Evolutionary conservation across 2,113 vertebrate genomes (phyloP).

Genomic region (Genyomyrus donnyi): DNA sequence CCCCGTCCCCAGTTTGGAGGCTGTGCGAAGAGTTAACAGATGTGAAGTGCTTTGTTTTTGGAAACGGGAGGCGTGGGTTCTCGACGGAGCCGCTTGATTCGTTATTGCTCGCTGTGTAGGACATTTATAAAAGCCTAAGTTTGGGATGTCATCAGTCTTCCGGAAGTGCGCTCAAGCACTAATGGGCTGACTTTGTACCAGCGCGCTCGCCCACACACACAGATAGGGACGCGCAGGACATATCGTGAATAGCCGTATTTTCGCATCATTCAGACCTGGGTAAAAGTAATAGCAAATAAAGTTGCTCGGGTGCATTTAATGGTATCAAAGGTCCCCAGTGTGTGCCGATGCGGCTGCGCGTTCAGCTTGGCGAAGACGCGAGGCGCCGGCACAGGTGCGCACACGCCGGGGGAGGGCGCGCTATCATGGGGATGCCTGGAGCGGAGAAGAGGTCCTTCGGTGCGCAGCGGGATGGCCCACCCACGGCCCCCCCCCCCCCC

Average conservation of each 20-base stretch:
- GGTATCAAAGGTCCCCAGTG: conserved; percentile 47
- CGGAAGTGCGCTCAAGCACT: conserved; percentile 25
- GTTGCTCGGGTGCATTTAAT: conserved; percentile 32
- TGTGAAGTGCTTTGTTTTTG: conserved; percentile 44
- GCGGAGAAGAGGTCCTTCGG: neutral
- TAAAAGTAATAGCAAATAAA: conserved; percentile 32
- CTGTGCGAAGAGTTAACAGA: conserved; percentile 52
- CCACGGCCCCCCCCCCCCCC: neutral
- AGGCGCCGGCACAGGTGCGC: neutral
- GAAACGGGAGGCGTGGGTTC: conserved; percentile 60
- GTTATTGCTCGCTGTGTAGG: conserved; percentile 36
- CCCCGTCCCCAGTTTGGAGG: conserved; percentile 25
- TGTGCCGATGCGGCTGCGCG: conserved; percentile 31
- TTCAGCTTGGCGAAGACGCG: neutral
- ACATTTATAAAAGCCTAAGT: conserved; percentile 46
- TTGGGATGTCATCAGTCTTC: conserved; percentile 10
- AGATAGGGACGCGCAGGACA: conserved; percentile 29
- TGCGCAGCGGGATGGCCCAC: conserved; percentile 1
- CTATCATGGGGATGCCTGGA: neutral
- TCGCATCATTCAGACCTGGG: conserved; percentile 14
- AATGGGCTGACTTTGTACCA: conserved; percentile 26
- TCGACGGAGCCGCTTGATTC: conserved; percentile 48
- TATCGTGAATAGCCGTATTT: conserved; percentile 32
- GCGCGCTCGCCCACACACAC: conserved; percentile 46
- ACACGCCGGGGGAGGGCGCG: neutral